These are phyloP conservation scores for Drosophila murphyi DNA, from an alignment of 1,140 invertebrate genomes.

Conservation along the genomic window DNA sequence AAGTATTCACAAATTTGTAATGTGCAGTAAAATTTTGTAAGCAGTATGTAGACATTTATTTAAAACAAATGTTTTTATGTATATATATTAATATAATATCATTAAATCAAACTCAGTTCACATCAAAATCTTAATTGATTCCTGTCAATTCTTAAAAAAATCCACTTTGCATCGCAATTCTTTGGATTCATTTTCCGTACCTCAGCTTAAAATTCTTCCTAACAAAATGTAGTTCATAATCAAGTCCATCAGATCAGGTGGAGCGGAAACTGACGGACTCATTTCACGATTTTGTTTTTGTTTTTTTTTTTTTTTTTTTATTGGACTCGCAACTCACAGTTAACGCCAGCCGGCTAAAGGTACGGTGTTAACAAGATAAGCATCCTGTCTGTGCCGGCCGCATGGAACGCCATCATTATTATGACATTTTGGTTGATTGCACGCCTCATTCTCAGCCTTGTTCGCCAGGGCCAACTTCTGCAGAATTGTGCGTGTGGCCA, in stretches of 20 bases:
- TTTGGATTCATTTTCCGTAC: background rate
- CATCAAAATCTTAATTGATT: too few species aligned
- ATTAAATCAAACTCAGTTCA: too few species aligned
- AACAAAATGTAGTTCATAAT: constrained; percentile 69
- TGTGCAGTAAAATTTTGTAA: too few species aligned
- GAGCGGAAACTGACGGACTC: constrained; percentile 6
- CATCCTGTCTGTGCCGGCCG: constrained; percentile 58
- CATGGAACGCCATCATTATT: constrained; percentile 79
- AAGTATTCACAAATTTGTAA: too few species aligned
- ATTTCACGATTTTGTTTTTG: constrained; percentile 6
- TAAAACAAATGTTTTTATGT: too few species aligned
- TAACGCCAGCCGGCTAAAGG: constrained; percentile 43
- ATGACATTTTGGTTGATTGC: constrained; percentile 81
- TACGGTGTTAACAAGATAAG: constrained; percentile 80
- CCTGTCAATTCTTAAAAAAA: background rate
- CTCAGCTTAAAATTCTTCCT: constrained; percentile 46
- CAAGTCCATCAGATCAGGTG: constrained; percentile 47
- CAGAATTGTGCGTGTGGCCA: constrained; percentile 77
- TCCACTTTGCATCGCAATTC: background rate
- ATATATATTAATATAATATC: too few species aligned
- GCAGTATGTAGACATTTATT: too few species aligned
- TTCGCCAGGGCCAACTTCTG: constrained; percentile 57
- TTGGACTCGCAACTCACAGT: constrained; percentile 16
- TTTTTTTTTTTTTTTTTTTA: constrained; percentile 5
- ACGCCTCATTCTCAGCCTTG: constrained; percentile 52